phyloP scores from a whole-genome alignment of 2,797 vertebrate genomes.

The Eupleurogrammus muticus region DNA sequence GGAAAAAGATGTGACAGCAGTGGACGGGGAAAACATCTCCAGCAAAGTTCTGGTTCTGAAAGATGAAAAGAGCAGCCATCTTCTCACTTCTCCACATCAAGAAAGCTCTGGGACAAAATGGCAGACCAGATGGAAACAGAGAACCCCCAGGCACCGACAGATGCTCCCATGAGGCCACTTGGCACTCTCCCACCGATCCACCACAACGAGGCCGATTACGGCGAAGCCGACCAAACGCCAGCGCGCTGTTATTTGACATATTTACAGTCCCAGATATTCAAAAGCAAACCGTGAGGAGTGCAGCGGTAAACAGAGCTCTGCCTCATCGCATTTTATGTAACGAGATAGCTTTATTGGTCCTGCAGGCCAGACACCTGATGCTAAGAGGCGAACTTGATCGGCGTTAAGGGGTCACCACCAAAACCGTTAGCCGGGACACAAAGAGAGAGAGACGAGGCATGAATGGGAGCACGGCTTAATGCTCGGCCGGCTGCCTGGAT shows the following conservation, averaged over 20 bases:
- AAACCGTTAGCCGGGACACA: constrained; percentile 6
- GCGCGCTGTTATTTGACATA: background rate
- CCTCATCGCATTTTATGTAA: constrained; percentile 32
- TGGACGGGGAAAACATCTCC: background rate
- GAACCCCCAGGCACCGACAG: constrained; percentile 57
- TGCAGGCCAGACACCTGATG: constrained; percentile 62
- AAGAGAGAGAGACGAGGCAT: constrained; percentile 17
- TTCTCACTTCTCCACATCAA: constrained; percentile 45
- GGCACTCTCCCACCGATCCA: constrained; percentile 38
- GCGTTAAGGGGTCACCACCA: constrained; percentile 30
- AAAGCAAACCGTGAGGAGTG: constrained; percentile 12
- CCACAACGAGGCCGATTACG: constrained; percentile 35
- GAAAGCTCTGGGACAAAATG: constrained; percentile 64
- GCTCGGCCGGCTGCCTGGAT: constrained; percentile 19
- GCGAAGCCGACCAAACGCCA: constrained; percentile 26
- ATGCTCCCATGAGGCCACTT: constrained; percentile 64
- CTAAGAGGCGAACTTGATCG: constrained; percentile 57
- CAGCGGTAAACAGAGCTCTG: constrained; percentile 21
- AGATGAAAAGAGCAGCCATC: constrained; percentile 46
- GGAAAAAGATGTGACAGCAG: constrained; percentile 5
- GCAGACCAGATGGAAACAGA: constrained; percentile 64
- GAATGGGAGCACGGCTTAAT: background rate
- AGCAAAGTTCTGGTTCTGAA: constrained; percentile 2
- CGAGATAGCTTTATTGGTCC: constrained; percentile 50
- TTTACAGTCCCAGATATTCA: constrained; percentile 9